These are phyloP conservation scores for Sporophila hypoxantha DNA, from an alignment of 2,113 vertebrate species.

Conservation along the genomic window DNA sequence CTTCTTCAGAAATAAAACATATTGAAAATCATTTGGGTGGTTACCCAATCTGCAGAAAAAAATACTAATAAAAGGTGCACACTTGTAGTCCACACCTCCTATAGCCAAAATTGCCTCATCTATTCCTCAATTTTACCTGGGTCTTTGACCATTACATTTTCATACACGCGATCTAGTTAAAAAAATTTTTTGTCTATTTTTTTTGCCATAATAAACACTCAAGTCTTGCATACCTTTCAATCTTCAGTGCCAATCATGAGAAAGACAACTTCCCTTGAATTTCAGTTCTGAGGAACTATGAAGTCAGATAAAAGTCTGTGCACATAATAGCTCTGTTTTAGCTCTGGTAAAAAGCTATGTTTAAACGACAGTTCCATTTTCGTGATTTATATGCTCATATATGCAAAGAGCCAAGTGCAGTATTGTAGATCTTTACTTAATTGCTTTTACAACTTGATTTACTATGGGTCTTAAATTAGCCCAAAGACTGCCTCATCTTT, in stretches of 20 bases:
- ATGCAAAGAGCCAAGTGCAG: neutral
- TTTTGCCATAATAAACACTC: neutral
- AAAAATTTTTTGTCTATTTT: neutral
- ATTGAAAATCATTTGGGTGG: neutral
- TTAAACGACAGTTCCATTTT: neutral
- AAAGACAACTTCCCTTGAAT: neutral
- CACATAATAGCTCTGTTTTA: neutral
- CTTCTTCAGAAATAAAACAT: neutral
- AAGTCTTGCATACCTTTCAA: neutral
- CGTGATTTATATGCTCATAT: neutral
- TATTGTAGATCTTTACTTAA: neutral
- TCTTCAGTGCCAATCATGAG: neutral
- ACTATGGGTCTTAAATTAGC: neutral
- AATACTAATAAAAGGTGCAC: neutral
- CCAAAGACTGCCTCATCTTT: neutral
- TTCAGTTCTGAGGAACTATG: neutral
- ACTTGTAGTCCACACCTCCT: neutral
- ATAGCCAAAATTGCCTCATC: neutral
- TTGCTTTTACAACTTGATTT: constrained; percentile 16
- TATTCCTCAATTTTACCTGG: neutral
- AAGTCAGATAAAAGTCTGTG: neutral
- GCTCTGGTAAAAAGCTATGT: neutral
- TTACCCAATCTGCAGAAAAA: neutral
- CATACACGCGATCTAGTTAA: neutral
- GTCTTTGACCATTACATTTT: neutral